Percentiles rank a stretch among this genome's conserved stretches.
These are phyloP conservation scores for Sebastes kiyomatsui DNA, from an alignment of 2,797 vertebrate species.

Conservation along the genomic window DNA sequence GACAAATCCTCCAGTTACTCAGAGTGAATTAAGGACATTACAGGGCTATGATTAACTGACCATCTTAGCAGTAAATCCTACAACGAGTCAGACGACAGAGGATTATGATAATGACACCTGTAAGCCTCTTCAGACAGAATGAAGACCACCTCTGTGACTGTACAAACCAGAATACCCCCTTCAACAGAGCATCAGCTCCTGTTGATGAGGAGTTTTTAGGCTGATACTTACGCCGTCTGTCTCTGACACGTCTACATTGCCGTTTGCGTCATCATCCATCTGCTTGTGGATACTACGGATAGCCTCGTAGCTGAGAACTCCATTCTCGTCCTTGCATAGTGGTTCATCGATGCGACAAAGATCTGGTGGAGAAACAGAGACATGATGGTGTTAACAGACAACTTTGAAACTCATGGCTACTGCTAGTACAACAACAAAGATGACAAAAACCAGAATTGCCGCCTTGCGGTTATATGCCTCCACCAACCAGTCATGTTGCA, in stretches of 20 bases:
- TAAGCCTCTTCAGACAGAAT: conserved; percentile 1
- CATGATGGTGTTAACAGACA: not conserved
- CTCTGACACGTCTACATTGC: conserved; percentile 94
- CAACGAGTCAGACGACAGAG: conserved; percentile 1
- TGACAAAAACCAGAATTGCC: not conserved
- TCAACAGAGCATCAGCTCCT: not conserved
- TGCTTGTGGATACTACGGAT: conserved; percentile 96
- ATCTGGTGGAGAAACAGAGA: conserved; percentile 79
- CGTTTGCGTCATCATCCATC: conserved; percentile 98
- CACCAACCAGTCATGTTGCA: no score
- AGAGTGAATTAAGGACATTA: conserved; percentile 9
- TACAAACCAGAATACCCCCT: not conserved
- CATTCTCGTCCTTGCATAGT: conserved; percentile 90
- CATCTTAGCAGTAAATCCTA: conserved; percentile 4
- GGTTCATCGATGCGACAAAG: conserved; percentile 92
- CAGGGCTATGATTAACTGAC: conserved; percentile 24
- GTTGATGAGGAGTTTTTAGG: not conserved
- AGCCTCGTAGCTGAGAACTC: conserved; percentile 92
- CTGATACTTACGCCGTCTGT: conserved; percentile 90
- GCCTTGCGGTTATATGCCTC: no score
- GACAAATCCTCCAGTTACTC: conserved; percentile 1
- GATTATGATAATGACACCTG: conserved; percentile 23
- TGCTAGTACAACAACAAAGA: not conserved
- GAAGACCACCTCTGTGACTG: not conserved
- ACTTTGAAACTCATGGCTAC: not conserved